A percentile compares a stretch with the other conserved stretches of the same genome.
phyloP scores from a whole-genome alignment of 2,797 vertebrate genomes.

The Hypotaenidia okinawae region DNA sequence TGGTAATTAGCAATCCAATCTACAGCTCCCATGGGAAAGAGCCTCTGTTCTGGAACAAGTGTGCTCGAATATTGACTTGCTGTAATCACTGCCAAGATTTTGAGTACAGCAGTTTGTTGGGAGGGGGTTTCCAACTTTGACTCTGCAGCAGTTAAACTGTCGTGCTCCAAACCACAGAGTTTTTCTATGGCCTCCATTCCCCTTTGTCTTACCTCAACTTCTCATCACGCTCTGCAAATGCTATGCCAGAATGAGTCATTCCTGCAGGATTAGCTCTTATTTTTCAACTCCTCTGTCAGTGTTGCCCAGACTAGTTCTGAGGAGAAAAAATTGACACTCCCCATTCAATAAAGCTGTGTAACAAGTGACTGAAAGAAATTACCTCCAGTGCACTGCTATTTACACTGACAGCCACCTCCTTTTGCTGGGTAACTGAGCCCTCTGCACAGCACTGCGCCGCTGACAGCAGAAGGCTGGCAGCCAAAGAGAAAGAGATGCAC shows the following conservation, averaged over 20 bases:
- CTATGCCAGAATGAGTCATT: constrained; percentile 72
- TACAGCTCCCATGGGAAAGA: constrained; percentile 57
- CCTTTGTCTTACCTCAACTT: constrained; percentile 66
- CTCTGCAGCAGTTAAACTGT: constrained; percentile 43
- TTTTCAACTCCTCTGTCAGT: constrained; percentile 57
- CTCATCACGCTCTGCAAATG: constrained; percentile 61
- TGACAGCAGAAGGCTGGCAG: neutral
- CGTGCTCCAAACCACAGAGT: constrained; percentile 42
- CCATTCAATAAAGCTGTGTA: constrained; percentile 46
- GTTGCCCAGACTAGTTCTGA: constrained; percentile 76
- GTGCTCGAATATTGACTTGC: neutral
- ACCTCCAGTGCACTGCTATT: constrained; percentile 20
- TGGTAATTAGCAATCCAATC: constrained; percentile 31
- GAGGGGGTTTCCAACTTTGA: constrained; percentile 46
- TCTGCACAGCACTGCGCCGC: fast-evolving
- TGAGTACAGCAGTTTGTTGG: constrained; percentile 43
- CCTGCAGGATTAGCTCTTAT: constrained; percentile 67
- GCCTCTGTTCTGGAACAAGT: neutral
- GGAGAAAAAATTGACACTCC: constrained; percentile 59
- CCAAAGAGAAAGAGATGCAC: neutral
- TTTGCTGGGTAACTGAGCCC: neutral
- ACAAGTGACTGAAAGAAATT: constrained; percentile 51
- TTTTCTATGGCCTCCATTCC: constrained; percentile 30
- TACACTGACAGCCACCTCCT: neutral
- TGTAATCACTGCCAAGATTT: constrained; percentile 14